These are phyloP conservation scores for Zaprionus nigranus DNA, from an alignment of 1,140 invertebrate genomes.

Conservation along the genomic window DNA sequence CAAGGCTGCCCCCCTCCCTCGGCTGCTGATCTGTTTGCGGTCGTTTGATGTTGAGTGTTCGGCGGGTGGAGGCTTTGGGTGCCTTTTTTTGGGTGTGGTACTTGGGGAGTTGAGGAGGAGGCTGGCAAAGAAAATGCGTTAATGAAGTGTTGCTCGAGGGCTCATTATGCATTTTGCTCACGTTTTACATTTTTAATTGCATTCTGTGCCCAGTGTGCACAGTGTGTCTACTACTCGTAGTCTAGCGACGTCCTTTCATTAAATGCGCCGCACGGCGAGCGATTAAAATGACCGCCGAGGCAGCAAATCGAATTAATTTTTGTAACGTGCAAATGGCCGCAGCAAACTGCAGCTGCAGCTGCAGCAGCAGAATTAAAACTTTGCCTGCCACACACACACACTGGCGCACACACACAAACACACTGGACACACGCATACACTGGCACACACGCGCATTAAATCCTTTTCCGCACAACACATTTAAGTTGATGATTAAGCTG, in stretches of 20 bases:
- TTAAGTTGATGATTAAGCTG: conserved; percentile 82
- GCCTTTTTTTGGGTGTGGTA: neutral
- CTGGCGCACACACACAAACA: neutral
- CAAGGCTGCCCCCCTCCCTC: neutral
- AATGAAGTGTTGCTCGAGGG: conserved; percentile 77
- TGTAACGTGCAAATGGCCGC: conserved; percentile 80
- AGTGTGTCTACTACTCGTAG: conserved; percentile 1
- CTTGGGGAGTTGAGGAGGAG: neutral
- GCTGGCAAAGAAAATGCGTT: conserved; percentile 66
- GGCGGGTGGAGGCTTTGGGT: neutral
- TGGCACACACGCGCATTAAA: conserved; percentile 52
- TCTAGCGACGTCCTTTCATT: conserved; percentile 62
- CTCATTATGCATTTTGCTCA: conserved; percentile 81
- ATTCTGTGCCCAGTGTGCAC: conserved; percentile 41
- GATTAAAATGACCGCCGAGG: conserved; percentile 81
- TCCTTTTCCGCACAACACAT: conserved; percentile 79
- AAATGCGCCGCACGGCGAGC: conserved; percentile 69
- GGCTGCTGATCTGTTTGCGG: conserved; percentile 45
- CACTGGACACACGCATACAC: neutral
- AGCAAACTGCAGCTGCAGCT: conserved; percentile 30
- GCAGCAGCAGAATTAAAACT: conserved; percentile 35
- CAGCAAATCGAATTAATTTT: conserved; percentile 84
- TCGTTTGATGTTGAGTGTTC: conserved; percentile 19
- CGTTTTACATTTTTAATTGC: conserved; percentile 80
- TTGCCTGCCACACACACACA: conserved; percentile 25